Evolutionary conservation across 2,888 invertebrate species (phyloP), one percentile per base, ranked within the genome.

Genomic region (Trichogramma evanescens): DNA sequence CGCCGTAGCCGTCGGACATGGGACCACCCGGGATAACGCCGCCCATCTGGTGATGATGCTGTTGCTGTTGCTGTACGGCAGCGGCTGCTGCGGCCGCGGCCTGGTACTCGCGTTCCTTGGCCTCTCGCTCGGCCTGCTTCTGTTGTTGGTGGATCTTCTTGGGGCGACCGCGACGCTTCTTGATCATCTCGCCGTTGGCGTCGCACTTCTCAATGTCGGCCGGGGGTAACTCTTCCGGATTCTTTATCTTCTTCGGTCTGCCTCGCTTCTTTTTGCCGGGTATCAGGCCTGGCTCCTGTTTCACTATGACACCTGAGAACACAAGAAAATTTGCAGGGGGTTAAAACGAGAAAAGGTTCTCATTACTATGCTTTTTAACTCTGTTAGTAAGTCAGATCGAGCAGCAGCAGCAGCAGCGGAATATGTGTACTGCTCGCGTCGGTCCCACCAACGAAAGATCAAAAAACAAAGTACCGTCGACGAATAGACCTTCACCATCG

Each of bases 191-290:
- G 65, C 80, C 81, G 71, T 80, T 81, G 55, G 76, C 74, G 59
- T 78, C 76, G 42, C 74, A 49, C 48, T 76, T 76, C 5, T 77
- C 77, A 0, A 73, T 70, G 50, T 78, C 78, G 50, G 82, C 82
- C 10, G 80, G 75, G 7, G 84, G 80, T 50, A 84, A 83, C 63
- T 84, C 86, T 74, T 83, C 87, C 41, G 83, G 87, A 74, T 85
- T 88, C 73, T 88, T 88, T 40, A 88, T 85, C 78, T 93, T 93
- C 81, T 92, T 92, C 63, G 93, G 92, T n/a, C 92, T 80, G 1
- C 93, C 93, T n/a, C 92, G 83, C 78, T 92, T 92, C 82, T 93
- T 93, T 80, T 92, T 92, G 52, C 88, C 86, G 0, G 89, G 88
- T 64, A 87, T 72, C 80, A 70, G n/a, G 10, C 74, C 72, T 0